Base-by-base conservation (phyloP, 2,113 vertebrate species). In the Dicrurus megarhynchus region DNA sequence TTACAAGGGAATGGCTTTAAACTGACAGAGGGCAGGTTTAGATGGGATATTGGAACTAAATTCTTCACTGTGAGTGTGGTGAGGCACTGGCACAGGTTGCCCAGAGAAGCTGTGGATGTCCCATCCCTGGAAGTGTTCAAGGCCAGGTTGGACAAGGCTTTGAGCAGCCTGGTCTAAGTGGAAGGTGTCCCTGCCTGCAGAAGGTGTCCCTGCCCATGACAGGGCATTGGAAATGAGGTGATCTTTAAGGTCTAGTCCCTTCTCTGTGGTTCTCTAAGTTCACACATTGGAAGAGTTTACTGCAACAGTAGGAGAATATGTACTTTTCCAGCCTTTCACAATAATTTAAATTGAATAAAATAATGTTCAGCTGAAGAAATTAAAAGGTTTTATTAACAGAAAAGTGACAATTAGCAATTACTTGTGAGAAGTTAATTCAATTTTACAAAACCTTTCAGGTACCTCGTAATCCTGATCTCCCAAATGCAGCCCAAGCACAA, bases 391-490 rank as follows among this genome's bases (percentile, higher is more conserved):
- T 26, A 28, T 84, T 59, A 69, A 64, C 7, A 60, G 13, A 27
- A 44, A 64, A 50, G 24, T 30, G 37, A 21, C 21, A 19, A 13
- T 49, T 79, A 42, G 27, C 65, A 80, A 13, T 53, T 74, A 24
- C 1, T 28, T 83, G 10, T 88, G 57, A 30, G 80, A 55, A 78
- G 9, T 11, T 37, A 30, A 33, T 65, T 37, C 19, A 4, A 6
- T 56, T 65, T 81, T 63, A 86, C 47, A 78, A 88, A 87, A 35
- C 42, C 26, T 97, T 94, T 73, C 83, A 99, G 99, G 99, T 99
- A 82, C 99, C 99, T 64, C 99, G 99, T 75, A 99, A 99, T 95
- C 99, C 99, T 74, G 99, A 99, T 22, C 94, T 99, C 84, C 99
- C 99, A 82, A 99, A 99, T 93, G 98, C 99, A 14, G 98, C 99